These are phyloP conservation scores for Deilephila porcellus DNA, from an alignment of 2,888 invertebrate genomes.

Conservation along the genomic window DNA sequence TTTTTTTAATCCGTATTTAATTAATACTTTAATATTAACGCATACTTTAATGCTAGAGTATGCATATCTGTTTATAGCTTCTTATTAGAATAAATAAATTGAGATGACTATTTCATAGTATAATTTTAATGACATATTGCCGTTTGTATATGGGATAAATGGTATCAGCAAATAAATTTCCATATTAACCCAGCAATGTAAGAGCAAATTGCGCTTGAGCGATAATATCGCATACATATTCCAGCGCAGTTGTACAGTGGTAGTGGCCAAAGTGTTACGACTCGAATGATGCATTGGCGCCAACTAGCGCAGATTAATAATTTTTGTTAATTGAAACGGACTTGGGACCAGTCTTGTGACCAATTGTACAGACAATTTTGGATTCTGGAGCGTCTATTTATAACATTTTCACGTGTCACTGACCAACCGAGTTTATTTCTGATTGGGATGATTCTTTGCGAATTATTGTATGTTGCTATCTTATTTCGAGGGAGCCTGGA, in stretches of 20 bases:
- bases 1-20: too few species aligned
- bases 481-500: neutral
- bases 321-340: constrained; percentile 77
- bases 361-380: constrained; percentile 70
- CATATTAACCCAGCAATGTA: neutral
- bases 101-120: too few species aligned
- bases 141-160: neutral
- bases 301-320: constrained; percentile 69
- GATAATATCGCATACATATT: constrained; percentile 3
- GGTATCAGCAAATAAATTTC: neutral
- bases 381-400: constrained; percentile 71
- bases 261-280: constrained; percentile 36
- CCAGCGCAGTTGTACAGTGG: constrained; percentile 34
- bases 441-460: constrained; percentile 32
- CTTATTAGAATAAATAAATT: too few species aligned
- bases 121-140: neutral
- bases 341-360: constrained; percentile 61
- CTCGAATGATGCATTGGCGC: constrained; percentile 61
- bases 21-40: too few species aligned
- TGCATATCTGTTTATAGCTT: too few species aligned
- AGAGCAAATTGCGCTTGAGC: neutral
- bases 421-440: constrained; percentile 38
- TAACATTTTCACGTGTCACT: constrained; percentile 55
- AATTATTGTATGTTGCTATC: neutral
- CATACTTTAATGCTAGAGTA: too few species aligned